These are phyloP conservation scores for Himalopsyche anomala DNA, from an alignment of 2,888 invertebrate genomes.

Conservation along the genomic window DNA sequence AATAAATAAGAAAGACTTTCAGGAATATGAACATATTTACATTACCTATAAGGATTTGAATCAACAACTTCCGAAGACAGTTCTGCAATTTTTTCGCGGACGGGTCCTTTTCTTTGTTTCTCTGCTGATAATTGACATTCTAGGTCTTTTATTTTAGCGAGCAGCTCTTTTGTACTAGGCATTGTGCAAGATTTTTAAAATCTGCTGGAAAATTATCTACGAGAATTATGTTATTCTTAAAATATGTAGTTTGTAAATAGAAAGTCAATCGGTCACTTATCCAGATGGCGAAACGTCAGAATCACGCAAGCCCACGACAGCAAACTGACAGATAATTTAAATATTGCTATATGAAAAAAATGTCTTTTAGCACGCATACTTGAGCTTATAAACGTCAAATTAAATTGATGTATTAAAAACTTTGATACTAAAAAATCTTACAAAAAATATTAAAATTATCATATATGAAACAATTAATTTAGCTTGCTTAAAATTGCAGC, in stretches of 20 bases:
- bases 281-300: conserved; percentile 47
- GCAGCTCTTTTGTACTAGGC: conserved; percentile 79
- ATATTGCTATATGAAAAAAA: background rate
- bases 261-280: conserved; percentile 7
- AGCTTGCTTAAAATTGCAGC: too few species aligned
- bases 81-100: conserved; percentile 86
- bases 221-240: too few species aligned
- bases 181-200: conserved; percentile 71
- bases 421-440: too few species aligned
- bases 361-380: too few species aligned
- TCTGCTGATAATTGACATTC: conserved; percentile 79
- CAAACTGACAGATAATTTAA: conserved; percentile 52
- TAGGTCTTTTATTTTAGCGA: conserved; percentile 80
- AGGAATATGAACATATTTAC: conserved; percentile 46
- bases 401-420: too few species aligned
- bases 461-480: too few species aligned
- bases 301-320: conserved; percentile 55
- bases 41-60: conserved; percentile 97
- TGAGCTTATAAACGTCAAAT: too few species aligned
- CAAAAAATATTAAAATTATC: too few species aligned
- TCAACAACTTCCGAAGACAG: conserved; percentile 99
- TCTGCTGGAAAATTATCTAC: conserved; percentile 5
- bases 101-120: conserved; percentile 71
- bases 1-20: conserved; percentile 12
- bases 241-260: too few species aligned